Evolutionary conservation across 2,888 invertebrate species (phyloP), one percentile per base, ranked within the genome.

Genomic region (Amphipoea lucens): DNA sequence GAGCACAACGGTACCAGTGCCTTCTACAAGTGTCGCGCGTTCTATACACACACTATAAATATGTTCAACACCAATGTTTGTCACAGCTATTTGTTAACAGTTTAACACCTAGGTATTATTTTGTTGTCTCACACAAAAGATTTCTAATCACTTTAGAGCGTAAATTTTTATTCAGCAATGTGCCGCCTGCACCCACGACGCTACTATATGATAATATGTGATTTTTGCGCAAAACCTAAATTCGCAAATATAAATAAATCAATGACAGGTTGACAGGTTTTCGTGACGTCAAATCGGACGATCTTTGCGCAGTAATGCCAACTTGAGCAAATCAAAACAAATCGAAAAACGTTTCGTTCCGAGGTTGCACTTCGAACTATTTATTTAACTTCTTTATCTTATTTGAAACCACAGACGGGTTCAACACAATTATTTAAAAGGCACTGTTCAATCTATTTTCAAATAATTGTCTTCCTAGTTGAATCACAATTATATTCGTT

Each of bases 251-350:
- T 90, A 94, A 77, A 84, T 91, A 95, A 94, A 94, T 95, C 95
- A 94, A 94, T 93, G 94, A 92, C 94, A 94, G 74, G 6, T 76
- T 93, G 94, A 92, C 94, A 94, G 74, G 6, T 76, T 78, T 71
- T 63, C 71, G 66, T 95, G 95, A 96, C 96, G 96, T 95, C 91
- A 94, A 93, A 95, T 96, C 96, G 93, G 87, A 91, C 93, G 95
- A 96, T 95, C 51, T 67, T 40, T 54, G n/a, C 14, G 23, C 86
- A 80, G 51, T 20, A 11, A 79, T 94, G 87, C 95, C 95, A 95
- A 95, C 92, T 42, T 89, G 42, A 91, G 83, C 79, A 85, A 89
- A 93, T 90, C 91, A 93, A 91, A 93, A 93, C 91, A 94, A 92
- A 92, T 85, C 80, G 9, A 4, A 57, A 65, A 62, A 83, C 84